Base-by-base conservation (phyloP, 2,888 invertebrate genomes). In the Epicampocera succincta region DNA sequence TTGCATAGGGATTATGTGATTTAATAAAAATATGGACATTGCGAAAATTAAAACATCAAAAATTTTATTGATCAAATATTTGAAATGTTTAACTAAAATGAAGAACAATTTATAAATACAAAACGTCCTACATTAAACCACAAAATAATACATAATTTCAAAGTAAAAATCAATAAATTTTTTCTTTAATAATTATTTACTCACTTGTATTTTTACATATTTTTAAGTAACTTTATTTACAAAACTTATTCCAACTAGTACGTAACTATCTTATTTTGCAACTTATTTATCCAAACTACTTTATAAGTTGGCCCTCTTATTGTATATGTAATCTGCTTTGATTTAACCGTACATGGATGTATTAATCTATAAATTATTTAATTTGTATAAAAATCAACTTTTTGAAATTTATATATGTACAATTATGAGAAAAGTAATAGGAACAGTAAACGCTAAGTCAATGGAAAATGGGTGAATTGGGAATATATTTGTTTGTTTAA, bases 361-460 rank as follows among this genome's bases (percentile, higher is more conserved):
- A 77, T 77, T 73, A 73, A 77, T 52, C 76, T n/a, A 56, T 73
- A 69, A 73, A 40, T 38, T n/a, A n/a, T n/a, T n/a, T n/a, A n/a
- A n/a, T n/a, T n/a, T n/a, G n/a, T n/a, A n/a, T n/a, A n/a, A n/a
- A n/a, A n/a, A n/a, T n/a, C n/a, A n/a, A n/a, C n/a, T n/a, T n/a
- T n/a, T n/a, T n/a, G n/a, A n/a, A n/a, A n/a, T n/a, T n/a, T n/a
- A n/a, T n/a, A n/a, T n/a, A n/a, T n/a, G n/a, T n/a, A n/a, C n/a
- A n/a, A n/a, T n/a, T n/a, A n/a, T n/a, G n/a, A n/a, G n/a, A n/a
- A n/a, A n/a, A n/a, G n/a, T n/a, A n/a, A n/a, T n/a, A n/a, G n/a
- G n/a, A n/a, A n/a, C n/a, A n/a, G n/a, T n/a, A n/a, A n/a, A n/a
- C n/a, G n/a, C n/a, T n/a, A n/a, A n/a, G n/a, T n/a, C n/a, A n/a